Conservation (phyloP, 2,888 invertebrate species). For the Eristalinus aeneus region DNA sequence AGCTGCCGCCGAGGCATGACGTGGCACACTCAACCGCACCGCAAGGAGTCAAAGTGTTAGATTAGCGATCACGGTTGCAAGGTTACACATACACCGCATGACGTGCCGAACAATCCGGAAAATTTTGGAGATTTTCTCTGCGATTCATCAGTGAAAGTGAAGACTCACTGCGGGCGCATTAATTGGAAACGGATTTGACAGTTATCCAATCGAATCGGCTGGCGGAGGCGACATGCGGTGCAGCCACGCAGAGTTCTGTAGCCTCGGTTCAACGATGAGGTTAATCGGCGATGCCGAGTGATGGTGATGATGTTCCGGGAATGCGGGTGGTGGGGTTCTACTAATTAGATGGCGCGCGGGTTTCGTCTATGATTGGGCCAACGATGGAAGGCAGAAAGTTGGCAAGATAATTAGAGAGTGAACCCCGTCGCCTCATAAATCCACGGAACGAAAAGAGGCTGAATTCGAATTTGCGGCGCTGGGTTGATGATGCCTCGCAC, state of each 20-base stretch:
- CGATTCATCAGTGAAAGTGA: constrained; percentile 45
- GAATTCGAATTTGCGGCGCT: constrained; percentile 1
- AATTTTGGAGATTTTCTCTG: constrained; percentile 44
- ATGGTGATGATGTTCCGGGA: not conserved
- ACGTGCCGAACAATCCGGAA: constrained; percentile 1
- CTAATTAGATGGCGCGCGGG: constrained; percentile 17
- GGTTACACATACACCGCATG: not conserved
- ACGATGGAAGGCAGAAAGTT: constrained; percentile 13
- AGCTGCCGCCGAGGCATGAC: constrained; percentile 19
- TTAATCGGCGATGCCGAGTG: not conserved
- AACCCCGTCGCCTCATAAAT: not conserved
- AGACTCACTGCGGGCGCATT: constrained; percentile 35
- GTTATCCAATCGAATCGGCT: not conserved
- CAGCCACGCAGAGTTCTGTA: not conserved
- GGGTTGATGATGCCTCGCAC: constrained; percentile 18
- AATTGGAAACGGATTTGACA: constrained; percentile 41
- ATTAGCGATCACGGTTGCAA: constrained; percentile 35
- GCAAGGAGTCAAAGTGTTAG: constrained; percentile 44
- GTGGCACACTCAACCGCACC: not conserved
- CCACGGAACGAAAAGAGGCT: not conserved
- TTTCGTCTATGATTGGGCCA: not conserved
- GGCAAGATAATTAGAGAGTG: constrained; percentile 14
- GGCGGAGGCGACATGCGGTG: not conserved
- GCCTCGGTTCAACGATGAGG: constrained; percentile 2
- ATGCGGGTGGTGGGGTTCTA: constrained; percentile 4